Evolutionary conservation across 2,113 vertebrate genomes (phyloP).

Genomic region (Macroglossus sobrinus): DNA sequence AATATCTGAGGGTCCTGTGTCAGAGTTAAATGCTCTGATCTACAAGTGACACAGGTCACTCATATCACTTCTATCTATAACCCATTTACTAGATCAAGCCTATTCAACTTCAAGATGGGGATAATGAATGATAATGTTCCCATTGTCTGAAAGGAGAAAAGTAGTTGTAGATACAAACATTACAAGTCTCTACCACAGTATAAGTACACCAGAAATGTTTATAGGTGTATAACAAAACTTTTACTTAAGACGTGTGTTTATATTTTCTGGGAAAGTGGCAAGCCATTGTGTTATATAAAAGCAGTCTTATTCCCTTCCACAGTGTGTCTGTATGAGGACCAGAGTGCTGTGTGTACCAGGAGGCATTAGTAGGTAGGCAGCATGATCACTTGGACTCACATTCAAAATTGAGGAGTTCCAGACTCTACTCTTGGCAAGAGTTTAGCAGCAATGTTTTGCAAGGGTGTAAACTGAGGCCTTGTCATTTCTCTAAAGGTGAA

Average conservation of each 20-base stretch:
- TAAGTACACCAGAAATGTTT: background rate
- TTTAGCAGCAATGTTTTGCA: background rate
- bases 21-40: background rate
- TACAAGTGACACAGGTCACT: background rate
- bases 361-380: background rate
- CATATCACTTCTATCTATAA: background rate
- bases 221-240: background rate
- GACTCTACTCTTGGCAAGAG: background rate
- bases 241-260: background rate
- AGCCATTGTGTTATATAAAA: background rate
- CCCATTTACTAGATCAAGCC: background rate
- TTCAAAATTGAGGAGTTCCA: background rate
- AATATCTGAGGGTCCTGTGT: background rate
- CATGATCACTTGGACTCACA: background rate
- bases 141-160: background rate
- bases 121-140: background rate
- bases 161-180: background rate
- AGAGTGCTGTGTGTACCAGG: background rate
- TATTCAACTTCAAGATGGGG: background rate
- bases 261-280: background rate
- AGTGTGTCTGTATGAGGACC: background rate
- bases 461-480: background rate
- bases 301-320: background rate
- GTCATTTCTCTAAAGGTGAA: too few species aligned
- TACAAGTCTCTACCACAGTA: background rate